phyloP scores from a whole-genome alignment of 2,797 vertebrate genomes.

The Halcyon leucocephala region DNA sequence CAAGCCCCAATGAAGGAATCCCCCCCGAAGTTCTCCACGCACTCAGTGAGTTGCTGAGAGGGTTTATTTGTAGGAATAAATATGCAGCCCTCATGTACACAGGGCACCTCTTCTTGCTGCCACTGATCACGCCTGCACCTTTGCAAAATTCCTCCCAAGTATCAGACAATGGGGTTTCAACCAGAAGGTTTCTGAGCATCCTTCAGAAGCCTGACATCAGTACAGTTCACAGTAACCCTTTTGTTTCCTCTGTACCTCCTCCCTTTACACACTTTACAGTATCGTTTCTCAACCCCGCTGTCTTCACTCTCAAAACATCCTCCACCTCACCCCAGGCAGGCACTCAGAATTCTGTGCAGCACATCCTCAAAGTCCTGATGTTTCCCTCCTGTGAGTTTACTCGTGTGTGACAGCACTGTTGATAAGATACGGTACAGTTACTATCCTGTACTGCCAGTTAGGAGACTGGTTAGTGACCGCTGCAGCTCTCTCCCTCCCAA shows the following conservation, averaged over 20 bases:
- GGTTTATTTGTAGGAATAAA: background rate
- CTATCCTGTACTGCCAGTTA: background rate
- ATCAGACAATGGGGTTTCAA: background rate
- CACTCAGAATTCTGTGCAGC: background rate
- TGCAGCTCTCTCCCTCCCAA: background rate
- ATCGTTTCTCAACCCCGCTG: background rate
- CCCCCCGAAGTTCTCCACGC: background rate
- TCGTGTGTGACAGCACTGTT: background rate
- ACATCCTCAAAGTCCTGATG: background rate
- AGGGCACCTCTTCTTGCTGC: background rate
- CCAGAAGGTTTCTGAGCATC: background rate
- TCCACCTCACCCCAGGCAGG: background rate
- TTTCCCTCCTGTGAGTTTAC: background rate
- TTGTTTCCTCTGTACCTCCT: background rate
- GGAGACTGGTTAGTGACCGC: background rate
- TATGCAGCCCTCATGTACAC: background rate
- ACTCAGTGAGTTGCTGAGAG: background rate
- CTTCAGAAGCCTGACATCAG: background rate
- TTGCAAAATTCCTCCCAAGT: background rate
- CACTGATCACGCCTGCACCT: background rate
- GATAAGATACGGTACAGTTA: background rate
- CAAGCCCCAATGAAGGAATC: background rate
- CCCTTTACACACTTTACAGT: accelerated
- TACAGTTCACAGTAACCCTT: background rate
- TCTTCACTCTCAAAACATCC: background rate